Percentiles rank a stretch among this genome's conserved stretches.
Evolutionary conservation across 2,888 invertebrate genomes (phyloP).

Genomic region (Cremastinae sp.): DNA sequence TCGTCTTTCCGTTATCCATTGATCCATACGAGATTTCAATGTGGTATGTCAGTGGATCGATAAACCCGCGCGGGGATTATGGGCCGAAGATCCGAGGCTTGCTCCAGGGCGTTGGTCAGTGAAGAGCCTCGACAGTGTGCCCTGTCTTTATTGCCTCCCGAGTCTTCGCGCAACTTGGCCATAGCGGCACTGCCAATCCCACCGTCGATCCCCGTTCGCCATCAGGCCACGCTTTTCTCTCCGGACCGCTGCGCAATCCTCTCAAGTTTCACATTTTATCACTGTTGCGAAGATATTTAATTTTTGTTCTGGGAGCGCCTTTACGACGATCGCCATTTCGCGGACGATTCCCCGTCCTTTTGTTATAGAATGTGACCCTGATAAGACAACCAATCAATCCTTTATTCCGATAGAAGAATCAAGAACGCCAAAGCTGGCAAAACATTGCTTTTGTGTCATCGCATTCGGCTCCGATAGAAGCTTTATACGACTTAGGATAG

Average conservation of each 20-base stretch:
- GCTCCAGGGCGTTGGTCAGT: slow-evolving; percentile 49
- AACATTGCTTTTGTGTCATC: slow-evolving; percentile 9
- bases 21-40: slow-evolving; percentile 55
- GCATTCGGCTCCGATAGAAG: background rate
- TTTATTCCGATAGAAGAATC: slow-evolving; percentile 5
- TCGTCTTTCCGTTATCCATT: slow-evolving; percentile 37
- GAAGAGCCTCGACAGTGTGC: slow-evolving; percentile 61
- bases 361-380: slow-evolving; percentile 34
- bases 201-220: slow-evolving; percentile 47
- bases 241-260: slow-evolving; percentile 59
- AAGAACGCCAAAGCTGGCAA: slow-evolving; percentile 1
- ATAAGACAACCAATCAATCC: slow-evolving; percentile 40
- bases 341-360: slow-evolving; percentile 31
- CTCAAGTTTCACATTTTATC: slow-evolving; percentile 73
- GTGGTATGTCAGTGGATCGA: slow-evolving; percentile 38
- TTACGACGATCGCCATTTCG: slow-evolving; percentile 68
- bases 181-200: slow-evolving; percentile 51
- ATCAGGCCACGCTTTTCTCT: slow-evolving; percentile 47
- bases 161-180: slow-evolving; percentile 52
- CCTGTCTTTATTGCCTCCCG: slow-evolving; percentile 68
- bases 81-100: slow-evolving; percentile 47
- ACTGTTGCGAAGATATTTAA: slow-evolving; percentile 75
- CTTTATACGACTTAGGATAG: background rate
- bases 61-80: slow-evolving; percentile 25
- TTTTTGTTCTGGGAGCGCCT: slow-evolving; percentile 72